Evolutionary conservation across 2,888 invertebrate genomes (phyloP), one percentile per base, ranked within the genome.

Genomic region (Pristionchus fissidentatus): DNA sequence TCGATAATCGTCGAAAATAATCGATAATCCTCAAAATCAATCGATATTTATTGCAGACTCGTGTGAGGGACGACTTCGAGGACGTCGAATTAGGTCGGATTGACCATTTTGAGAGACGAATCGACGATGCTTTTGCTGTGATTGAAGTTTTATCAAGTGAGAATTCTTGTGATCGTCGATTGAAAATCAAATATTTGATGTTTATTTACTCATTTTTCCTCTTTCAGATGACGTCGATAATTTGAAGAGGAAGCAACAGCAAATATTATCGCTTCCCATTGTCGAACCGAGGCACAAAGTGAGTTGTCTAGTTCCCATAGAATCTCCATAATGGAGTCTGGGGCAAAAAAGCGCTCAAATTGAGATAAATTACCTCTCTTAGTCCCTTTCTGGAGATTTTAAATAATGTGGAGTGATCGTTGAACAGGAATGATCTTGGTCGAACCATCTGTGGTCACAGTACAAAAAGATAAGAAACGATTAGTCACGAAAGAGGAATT

Each of bases 271-370:
- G 22, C 82, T 87, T 13, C 84, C 88, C 5, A 85, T 88, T 35
- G 88, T 87, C 2, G 87, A 87, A 85, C 86, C 87, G 0, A 83
- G 87, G 43, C 88, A 89, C 84, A 89, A 89, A 83, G 89, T 88
- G 57, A 66, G 60, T 84, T 2, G 35, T n/a, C n/a, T n/a, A n/a
- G n/a, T n/a, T n/a, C 8, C 7, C 7, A n/a, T n/a, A n/a, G n/a
- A n/a, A n/a, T n/a, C n/a, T n/a, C 13, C 13, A 15, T 49, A 49
- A 10, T 49, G 10, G 19, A 49, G n/a, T n/a, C n/a, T n/a, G 52
- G 19, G 52, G 19, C 52, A 49, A 49, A 19, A 49, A 49, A 19
- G 52, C 13, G 52, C n/a, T n/a, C n/a, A n/a, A n/a, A n/a, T n/a
- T n/a, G n/a, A n/a, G n/a, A n/a, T n/a, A n/a, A n/a, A n/a, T n/a